These are phyloP conservation scores for Candoia aspera DNA, from an alignment of 2,113 vertebrate genomes.

Conservation along the genomic window DNA sequence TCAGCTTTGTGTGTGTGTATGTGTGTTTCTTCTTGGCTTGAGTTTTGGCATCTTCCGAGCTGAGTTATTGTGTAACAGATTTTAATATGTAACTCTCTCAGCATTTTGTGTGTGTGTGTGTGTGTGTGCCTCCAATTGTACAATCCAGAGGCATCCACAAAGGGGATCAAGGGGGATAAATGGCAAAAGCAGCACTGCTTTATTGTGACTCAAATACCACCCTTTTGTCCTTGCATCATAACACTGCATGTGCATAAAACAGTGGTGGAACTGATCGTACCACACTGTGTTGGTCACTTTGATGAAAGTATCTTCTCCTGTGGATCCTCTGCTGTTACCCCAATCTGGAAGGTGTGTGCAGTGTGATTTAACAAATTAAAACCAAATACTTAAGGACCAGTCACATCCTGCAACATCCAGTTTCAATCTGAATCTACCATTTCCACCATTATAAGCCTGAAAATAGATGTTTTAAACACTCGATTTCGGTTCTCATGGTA, in stretches of 20 bases:
- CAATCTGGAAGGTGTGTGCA: background rate
- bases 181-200: background rate
- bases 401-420: background rate
- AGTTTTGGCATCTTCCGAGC: background rate
- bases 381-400: background rate
- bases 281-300: background rate
- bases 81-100: background rate
- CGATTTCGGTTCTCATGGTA: background rate
- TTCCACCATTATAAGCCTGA: background rate
- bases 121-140: background rate
- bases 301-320: background rate
- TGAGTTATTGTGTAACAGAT: rapidly evolving
- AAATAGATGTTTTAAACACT: background rate
- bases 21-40: background rate
- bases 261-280: background rate
- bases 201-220: background rate
- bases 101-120: background rate
- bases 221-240: background rate
- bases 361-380: background rate
- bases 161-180: background rate
- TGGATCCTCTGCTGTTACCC: background rate
- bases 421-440: background rate
- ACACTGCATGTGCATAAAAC: background rate
- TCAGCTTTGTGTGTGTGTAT: background rate
- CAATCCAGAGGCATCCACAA: background rate